A percentile compares a stretch with the other conserved stretches of the same genome.
Evolutionary conservation across 2,113 vertebrate species (phyloP).

Genomic region (Prochilodus magdalenae): DNA sequence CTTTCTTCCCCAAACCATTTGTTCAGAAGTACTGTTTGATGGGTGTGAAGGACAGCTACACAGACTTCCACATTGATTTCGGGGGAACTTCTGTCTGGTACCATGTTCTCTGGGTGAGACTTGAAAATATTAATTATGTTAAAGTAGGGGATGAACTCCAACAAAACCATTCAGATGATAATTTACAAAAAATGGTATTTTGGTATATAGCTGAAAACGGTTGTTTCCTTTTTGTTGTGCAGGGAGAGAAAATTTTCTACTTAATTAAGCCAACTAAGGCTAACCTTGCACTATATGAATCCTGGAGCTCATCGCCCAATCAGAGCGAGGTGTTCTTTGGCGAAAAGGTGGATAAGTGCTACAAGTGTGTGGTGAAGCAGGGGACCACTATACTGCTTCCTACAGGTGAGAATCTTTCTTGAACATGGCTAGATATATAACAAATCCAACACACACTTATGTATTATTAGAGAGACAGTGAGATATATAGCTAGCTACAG

Average conservation of each 20-base stretch:
- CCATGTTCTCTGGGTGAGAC: conserved; percentile 95
- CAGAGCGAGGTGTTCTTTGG: conserved; percentile 99
- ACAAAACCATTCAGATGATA: too few species aligned
- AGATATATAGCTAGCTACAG: too few species aligned
- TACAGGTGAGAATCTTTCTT: conserved; percentile 77
- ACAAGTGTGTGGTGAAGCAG: conserved; percentile 90
- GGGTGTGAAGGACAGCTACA: conserved; percentile 98
- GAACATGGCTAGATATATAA: too few species aligned
- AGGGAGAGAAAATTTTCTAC: conserved; percentile 99
- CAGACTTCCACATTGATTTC: conserved; percentile 99
- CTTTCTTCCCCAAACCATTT: conserved; percentile 97
- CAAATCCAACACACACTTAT: too few species aligned
- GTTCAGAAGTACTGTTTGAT: conserved; percentile 99
- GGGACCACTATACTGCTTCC: conserved; percentile 97
- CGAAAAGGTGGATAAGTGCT: conserved; percentile 91
- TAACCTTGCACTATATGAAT: conserved; percentile 97
- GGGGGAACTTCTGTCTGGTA: conserved; percentile 99
- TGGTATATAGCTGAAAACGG: not conserved
- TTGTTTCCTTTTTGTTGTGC: not conserved
- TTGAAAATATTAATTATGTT: too few species aligned
- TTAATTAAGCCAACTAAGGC: conserved; percentile 94
- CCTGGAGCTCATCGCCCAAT: conserved; percentile 97
- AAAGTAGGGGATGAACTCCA: too few species aligned
- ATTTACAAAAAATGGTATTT: not conserved
- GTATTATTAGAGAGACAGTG: too few species aligned